Percentiles rank a stretch among this genome's conserved stretches.
Conservation (phyloP, 2,113 vertebrate species). For the Atrichornis clamosus region DNA sequence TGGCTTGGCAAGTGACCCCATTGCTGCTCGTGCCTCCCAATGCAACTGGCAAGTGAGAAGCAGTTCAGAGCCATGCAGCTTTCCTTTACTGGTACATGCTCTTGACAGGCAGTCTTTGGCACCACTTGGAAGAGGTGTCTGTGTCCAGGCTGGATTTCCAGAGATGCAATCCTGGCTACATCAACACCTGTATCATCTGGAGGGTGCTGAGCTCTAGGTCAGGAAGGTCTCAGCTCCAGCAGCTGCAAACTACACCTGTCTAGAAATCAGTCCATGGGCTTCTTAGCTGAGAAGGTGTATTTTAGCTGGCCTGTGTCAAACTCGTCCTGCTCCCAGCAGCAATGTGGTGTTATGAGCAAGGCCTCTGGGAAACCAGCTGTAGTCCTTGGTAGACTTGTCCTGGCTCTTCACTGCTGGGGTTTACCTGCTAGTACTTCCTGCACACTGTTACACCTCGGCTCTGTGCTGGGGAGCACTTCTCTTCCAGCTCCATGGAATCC, state of each 20-base stretch:
- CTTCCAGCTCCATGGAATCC: background rate
- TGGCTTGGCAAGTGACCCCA: background rate
- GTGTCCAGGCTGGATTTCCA: background rate
- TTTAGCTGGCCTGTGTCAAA: background rate
- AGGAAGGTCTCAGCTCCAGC: background rate
- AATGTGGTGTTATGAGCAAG: fast-evolving
- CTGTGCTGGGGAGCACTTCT: background rate
- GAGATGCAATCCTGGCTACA: background rate
- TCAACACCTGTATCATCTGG: background rate
- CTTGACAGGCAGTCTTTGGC: background rate
- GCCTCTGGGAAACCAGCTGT: background rate
- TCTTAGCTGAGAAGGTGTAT: background rate
- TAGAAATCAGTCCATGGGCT: background rate
- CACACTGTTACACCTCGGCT: background rate
- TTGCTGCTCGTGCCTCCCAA: background rate
- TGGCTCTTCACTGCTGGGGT: background rate
- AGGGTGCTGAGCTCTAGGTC: background rate
- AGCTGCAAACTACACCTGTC: background rate
- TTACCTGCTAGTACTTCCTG: background rate
- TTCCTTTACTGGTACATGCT: background rate
- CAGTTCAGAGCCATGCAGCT: background rate
- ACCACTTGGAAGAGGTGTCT: background rate
- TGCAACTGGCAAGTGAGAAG: background rate
- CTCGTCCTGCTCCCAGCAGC: background rate
- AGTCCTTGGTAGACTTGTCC: background rate